These are phyloP conservation scores for honey bee (Apis mellifera) DNA, from an alignment of 1,140 invertebrate species.

Conservation along the genomic window Amel_HAv3.1 CM009932.2:15821001-15821500, in stretches of 20 bases:
- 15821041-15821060: too few relatives aligned
- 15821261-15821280: not conserved
- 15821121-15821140: too few relatives aligned
- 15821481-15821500: conserved; percentile 32
- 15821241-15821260: not conserved
- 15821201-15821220: not conserved
- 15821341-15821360: not conserved
- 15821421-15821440: not conserved
- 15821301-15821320: too few relatives aligned
- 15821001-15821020: too few relatives aligned
- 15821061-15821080: too few relatives aligned
- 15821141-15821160: not conserved
- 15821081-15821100: not conserved
- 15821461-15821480: conserved; percentile 52
- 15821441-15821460: conserved; percentile 11
- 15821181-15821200: too few relatives aligned
- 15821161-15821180: too few relatives aligned
- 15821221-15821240: not conserved
- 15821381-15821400: too few relatives aligned
- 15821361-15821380: not conserved
- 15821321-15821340: too few relatives aligned
- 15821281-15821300: too few relatives aligned
- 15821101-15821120: not conserved
- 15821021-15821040: too few relatives aligned
- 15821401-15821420: not conserved